These are phyloP conservation scores for Desmodus rotundus DNA, from an alignment of 2,113 vertebrate genomes.

Conservation along the genomic window DNA sequence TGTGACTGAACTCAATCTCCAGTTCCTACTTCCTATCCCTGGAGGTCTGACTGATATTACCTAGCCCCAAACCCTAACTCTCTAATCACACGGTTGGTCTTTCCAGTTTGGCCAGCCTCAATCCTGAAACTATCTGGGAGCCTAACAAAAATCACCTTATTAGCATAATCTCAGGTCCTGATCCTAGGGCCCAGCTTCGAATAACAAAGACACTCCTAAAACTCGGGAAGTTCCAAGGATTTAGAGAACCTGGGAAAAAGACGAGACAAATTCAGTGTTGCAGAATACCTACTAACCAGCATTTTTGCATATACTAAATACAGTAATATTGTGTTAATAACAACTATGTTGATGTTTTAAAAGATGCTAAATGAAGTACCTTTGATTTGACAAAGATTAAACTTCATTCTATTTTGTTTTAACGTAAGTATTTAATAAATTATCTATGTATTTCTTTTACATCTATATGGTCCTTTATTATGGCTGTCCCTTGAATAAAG, in stretches of 20 bases:
- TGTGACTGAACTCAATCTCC: not conserved
- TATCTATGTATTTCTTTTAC: not conserved
- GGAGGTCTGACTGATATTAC: not conserved
- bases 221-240: not conserved
- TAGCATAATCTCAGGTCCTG: not conserved
- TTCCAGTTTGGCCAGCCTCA: not conserved
- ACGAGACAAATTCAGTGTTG: not conserved
- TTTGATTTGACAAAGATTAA: not conserved
- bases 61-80: not conserved
- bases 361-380: not conserved
- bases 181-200: not conserved
- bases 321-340: not conserved
- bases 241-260: not conserved
- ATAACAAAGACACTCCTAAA: not conserved
- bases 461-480: not conserved
- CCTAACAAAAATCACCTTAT: not conserved
- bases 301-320: not conserved
- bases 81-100: not conserved
- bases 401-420: constrained; percentile 5
- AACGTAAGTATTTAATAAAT: not conserved
- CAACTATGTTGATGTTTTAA: not conserved
- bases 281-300: not conserved
- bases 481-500: not conserved
- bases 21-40: not conserved
- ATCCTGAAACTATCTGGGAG: not conserved